These are phyloP conservation scores for Lepilemur septentrionalis DNA, from an alignment of 2,797 vertebrate genomes.

Conservation along the genomic window DNA sequence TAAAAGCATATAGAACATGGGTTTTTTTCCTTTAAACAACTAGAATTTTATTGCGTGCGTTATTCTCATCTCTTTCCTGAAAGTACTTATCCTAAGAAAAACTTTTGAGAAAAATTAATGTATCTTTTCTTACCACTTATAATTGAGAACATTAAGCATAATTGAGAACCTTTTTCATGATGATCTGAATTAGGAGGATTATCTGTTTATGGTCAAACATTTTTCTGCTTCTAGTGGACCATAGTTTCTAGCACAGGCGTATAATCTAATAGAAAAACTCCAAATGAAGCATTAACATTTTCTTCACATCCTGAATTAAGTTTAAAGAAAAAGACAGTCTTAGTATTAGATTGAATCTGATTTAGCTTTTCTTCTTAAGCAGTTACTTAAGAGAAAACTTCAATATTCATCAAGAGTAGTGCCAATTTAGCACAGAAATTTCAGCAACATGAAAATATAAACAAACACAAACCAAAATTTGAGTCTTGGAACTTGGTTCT, in stretches of 20 bases:
- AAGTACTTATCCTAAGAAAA: background rate
- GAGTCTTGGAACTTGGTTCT: background rate
- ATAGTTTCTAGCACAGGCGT: background rate
- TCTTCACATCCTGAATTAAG: background rate
- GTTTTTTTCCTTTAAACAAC: background rate
- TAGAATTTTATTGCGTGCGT: background rate
- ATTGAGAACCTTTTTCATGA: background rate
- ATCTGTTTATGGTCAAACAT: background rate
- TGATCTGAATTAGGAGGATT: background rate
- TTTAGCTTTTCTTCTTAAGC: background rate
- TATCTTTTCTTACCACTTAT: background rate
- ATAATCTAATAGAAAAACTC: background rate
- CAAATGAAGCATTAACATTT: background rate
- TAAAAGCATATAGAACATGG: background rate
- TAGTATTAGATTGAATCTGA: background rate
- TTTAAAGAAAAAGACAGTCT: background rate
- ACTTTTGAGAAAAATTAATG: background rate
- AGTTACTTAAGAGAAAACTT: background rate
- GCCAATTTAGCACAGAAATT: background rate
- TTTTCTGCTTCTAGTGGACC: background rate
- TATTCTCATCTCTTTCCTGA: background rate
- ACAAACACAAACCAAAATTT: background rate
- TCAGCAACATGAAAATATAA: background rate
- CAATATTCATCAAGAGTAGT: background rate
- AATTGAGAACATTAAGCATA: background rate